A percentile compares a stretch with the other conserved stretches of the same genome.
phyloP scores from a whole-genome alignment of 2,113 vertebrate genomes.

The Actenoides lindsayi region DNA sequence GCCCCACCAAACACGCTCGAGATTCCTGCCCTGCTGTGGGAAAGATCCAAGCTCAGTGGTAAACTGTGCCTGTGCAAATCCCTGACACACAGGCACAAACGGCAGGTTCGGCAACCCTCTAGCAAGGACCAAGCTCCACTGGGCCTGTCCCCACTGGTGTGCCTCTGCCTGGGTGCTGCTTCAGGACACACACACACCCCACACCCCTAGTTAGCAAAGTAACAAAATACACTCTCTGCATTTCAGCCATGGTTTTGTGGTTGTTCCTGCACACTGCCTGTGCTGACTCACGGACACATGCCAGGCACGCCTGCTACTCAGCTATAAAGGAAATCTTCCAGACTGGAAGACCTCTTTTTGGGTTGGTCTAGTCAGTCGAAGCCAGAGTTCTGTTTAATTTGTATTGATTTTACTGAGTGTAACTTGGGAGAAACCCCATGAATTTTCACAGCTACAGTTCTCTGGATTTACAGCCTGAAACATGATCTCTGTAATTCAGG shows the following conservation, averaged over 20 bases:
- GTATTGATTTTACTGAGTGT: background rate
- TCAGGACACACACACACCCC: background rate
- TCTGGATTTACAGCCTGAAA: background rate
- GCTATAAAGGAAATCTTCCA: background rate
- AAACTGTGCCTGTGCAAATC: background rate
- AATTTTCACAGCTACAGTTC: background rate
- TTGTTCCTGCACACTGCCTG: background rate
- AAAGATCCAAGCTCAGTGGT: background rate
- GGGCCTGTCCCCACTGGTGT: fast-evolving
- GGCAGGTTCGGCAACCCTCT: background rate
- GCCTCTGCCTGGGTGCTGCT: background rate
- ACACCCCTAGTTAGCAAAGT: background rate
- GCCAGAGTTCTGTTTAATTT: background rate
- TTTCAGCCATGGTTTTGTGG: background rate
- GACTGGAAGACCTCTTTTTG: background rate
- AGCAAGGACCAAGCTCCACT: background rate
- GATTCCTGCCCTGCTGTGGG: background rate
- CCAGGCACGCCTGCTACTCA: background rate
- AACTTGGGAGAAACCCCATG: background rate
- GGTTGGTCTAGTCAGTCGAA: background rate
- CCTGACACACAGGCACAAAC: background rate
- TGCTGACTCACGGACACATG: background rate
- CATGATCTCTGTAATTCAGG: background rate
- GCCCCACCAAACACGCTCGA: fast-evolving
- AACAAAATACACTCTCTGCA: background rate